A percentile compares a stretch with the other conserved stretches of the same genome.
Conservation (phyloP, 1,140 invertebrate genomes). For the Orius insidiosus region DNA sequence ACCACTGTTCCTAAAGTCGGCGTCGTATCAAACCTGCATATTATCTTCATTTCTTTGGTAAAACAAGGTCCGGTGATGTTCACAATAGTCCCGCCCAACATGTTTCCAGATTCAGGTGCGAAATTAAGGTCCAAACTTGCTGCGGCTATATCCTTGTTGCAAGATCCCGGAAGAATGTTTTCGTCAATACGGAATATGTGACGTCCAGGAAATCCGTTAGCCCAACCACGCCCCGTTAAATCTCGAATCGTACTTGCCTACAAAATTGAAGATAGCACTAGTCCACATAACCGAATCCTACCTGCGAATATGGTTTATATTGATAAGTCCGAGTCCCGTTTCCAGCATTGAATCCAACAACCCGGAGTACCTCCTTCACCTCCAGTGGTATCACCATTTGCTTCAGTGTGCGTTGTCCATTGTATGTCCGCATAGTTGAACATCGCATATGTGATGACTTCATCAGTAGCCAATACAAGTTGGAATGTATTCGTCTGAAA, state of each 20-base stretch:
- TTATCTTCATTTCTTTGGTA: constrained; percentile 47
- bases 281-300: too few species aligned
- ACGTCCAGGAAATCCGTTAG: constrained; percentile 69
- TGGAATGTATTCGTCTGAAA: constrained; percentile 87
- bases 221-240: constrained; percentile 64
- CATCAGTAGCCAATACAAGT: constrained; percentile 79
- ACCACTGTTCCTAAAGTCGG: constrained; percentile 54
- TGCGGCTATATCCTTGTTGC: constrained; percentile 79
- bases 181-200: constrained; percentile 92
- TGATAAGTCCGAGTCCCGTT: constrained; percentile 82
- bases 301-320: constrained; percentile 80
- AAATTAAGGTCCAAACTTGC: constrained; percentile 66
- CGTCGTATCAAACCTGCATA: constrained; percentile 60
- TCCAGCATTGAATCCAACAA: constrained; percentile 85
- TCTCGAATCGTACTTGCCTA: constrained; percentile 45
- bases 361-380: constrained; percentile 76
- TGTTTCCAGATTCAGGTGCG: constrained; percentile 84
- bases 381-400: constrained; percentile 67
- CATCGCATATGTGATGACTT: constrained; percentile 83
- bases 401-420: constrained; percentile 83
- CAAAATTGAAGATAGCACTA: too few species aligned
- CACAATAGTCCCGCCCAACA: constrained; percentile 85
- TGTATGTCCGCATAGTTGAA: constrained; percentile 82
- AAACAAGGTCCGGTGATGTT: constrained; percentile 92
- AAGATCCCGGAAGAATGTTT: constrained; percentile 78